phyloP scores from a whole-genome alignment of 2,797 vertebrate genomes.

The Numenius phaeopus region DNA sequence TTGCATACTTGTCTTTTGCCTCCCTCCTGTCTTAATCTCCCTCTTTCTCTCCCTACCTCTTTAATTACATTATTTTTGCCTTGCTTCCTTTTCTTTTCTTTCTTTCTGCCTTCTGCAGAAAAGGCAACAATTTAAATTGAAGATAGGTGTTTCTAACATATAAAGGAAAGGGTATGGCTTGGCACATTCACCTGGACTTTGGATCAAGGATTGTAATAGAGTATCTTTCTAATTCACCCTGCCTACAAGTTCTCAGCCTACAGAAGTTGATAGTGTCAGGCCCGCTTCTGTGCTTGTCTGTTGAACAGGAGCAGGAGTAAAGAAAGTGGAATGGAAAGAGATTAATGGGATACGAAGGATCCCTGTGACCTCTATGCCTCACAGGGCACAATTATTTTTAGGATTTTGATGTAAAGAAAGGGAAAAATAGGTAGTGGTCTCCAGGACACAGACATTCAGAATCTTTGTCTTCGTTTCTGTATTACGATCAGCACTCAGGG shows the following conservation, averaged over 20 bases:
- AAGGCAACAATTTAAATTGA: neutral
- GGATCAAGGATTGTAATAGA: neutral
- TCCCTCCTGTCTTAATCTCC: neutral
- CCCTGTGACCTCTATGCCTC: neutral
- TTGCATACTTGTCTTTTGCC: neutral
- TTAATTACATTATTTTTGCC: neutral
- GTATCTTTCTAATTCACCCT: neutral
- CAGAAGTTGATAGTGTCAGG: neutral
- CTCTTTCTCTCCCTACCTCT: neutral
- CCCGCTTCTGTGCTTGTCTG: neutral
- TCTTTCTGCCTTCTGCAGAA: neutral
- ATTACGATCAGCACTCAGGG: neutral
- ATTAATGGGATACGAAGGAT: neutral
- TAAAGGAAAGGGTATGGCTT: neutral
- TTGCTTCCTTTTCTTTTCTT: neutral
- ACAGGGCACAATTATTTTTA: neutral
- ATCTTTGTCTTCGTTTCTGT: neutral
- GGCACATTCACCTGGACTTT: neutral
- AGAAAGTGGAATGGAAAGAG: neutral
- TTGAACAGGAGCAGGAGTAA: neutral
- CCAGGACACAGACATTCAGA: neutral
- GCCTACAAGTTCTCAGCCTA: neutral
- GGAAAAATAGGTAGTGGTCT: rapidly evolving
- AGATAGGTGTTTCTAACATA: neutral
- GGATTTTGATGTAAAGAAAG: neutral